Evolutionary conservation across 2,113 vertebrate genomes (phyloP), one percentile per base, ranked within the genome.

Genomic region (Peucedramus taeniatus): DNA sequence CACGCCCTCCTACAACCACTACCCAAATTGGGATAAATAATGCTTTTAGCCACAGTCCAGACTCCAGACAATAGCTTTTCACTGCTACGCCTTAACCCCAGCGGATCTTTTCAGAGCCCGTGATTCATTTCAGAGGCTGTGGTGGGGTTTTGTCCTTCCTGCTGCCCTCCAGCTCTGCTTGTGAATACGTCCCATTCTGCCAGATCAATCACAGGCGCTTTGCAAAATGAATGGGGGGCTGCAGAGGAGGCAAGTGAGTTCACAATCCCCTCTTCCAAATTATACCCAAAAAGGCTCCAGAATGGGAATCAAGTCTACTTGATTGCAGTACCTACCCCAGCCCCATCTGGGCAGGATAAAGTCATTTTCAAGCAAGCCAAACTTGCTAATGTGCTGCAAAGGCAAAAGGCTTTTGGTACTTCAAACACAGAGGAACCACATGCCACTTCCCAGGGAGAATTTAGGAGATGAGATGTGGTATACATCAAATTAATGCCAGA

Each of bases 51-150:
- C 90, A 88, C 92, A 86, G 93, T 87, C 78, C 80, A 57, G 94
- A 76, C 92, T 82, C 60, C 64, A 93, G 92, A 97, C 96, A 96
- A 97, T 95, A 89, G 96, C 96, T 95, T 96, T 96, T 95, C 93
- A 96, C 50, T 76, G 89, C 91, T 93, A 53, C 0, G 80, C 90
- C 86, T 89, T 68, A 96, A 94, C 85, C 86, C 93, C 92, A 95
- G 76, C 3, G 1, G 93, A 87, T 95, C 96, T 93, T 97, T 97
- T 97, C 96, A 97, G 93, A 96, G 86, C 76, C 68, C 0, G 2
- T 88, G 92, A 96, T 94, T 96, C 96, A 94, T 95, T 94, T 96
- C 83, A 79, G 94, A 93, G 79, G 71, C 95, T 95, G 87, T 74
- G 44, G 85, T 76, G 82, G 88, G 93, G 90, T 96, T 95, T 92